Evolutionary conservation across 2,113 vertebrate species (phyloP).

Genomic region (Nothoprocta perdicaria): DNA sequence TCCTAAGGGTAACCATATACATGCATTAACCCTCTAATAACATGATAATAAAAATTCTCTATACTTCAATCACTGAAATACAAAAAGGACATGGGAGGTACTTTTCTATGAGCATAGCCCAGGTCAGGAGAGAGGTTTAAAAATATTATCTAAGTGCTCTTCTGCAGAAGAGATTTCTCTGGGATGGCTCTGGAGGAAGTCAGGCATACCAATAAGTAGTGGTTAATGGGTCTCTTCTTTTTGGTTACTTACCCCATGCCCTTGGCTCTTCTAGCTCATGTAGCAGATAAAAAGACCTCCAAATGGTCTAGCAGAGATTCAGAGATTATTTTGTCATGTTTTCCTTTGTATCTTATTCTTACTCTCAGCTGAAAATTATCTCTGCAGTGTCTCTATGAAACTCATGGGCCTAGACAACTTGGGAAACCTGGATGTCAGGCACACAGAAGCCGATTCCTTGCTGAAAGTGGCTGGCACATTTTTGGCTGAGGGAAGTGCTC

Average conservation of each 20-base stretch:
- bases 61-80: background rate
- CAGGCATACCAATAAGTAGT: background rate
- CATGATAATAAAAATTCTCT: background rate
- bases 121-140: background rate
- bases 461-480: background rate
- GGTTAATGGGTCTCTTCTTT: background rate
- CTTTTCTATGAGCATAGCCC: background rate
- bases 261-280: background rate
- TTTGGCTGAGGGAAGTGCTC: background rate
- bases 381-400: background rate
- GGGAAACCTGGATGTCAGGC: background rate
- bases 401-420: background rate
- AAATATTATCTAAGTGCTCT: background rate
- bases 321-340: background rate
- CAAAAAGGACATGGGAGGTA: background rate
- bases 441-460: accelerated
- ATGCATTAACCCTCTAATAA: background rate
- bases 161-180: background rate
- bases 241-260: background rate
- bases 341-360: background rate
- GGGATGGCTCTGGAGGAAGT: background rate
- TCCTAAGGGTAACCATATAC: background rate
- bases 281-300: background rate
- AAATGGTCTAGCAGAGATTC: background rate
- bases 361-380: background rate